Base-by-base conservation (phyloP, 2,888 invertebrate genomes). In the Thecophora atra region DNA sequence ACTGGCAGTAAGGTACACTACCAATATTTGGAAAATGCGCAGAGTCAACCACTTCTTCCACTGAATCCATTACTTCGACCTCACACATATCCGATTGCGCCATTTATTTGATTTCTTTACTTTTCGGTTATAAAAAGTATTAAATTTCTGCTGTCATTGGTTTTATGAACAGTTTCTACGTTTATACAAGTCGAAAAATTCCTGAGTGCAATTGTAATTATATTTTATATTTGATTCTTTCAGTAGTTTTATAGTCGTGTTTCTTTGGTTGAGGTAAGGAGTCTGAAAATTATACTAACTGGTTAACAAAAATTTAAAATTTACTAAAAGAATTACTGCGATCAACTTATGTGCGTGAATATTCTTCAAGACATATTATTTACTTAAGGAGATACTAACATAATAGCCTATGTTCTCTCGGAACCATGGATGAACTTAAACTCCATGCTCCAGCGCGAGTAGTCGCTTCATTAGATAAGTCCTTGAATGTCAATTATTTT, bases 1-100 rank as follows among this genome's bases (percentile, higher is more conserved):
- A 85, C 69, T 84, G 83, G 66, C 82, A 82, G 71, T 82, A 84
- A 30, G 80, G 76, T 42, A 74, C 66, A 66, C 71, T 66, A 28
- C 73, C 72, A 66, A 72, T 73, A 30, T 72, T 72, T 28, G 73
- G 63, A 71, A 77, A 75, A 51, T 73, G 63, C 64, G 75, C 75
- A 30, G 60, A 71, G 56, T 72, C 70, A 21, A 73, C 74, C 66
- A 72, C 71, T 70, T 70, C 69, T 67, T 73, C 67, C 54, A 74
- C 72, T 72, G 76, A 72, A 56, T 71, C 71, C 44, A 73, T 66
- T 72, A 66, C 67, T 71, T 76, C 75, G 24, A 74, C 71, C 67
- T 77, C 74, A 62, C 76, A 75, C 47, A 76, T 74, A 73, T 77
- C 73, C 62, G 76, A 74, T 65, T 76, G 73, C 44, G 77, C 76